Percentiles rank a stretch among this genome's conserved stretches.
These are phyloP conservation scores for Varanus salvator DNA, from an alignment of 2,113 vertebrate genomes.

Conservation along the genomic window DNA sequence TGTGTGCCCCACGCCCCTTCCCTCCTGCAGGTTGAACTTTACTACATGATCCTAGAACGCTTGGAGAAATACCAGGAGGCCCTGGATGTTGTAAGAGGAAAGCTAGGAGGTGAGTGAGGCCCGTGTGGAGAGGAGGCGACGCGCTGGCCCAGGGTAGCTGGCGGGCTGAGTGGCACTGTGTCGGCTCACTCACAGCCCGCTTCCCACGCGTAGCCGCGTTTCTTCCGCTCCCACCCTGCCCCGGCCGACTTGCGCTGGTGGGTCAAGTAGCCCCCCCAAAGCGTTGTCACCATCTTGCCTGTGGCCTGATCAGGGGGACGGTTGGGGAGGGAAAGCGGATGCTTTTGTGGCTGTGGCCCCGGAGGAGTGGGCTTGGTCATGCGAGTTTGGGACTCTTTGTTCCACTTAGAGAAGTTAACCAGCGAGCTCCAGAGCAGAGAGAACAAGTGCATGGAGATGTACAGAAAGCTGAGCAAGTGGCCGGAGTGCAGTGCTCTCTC, in stretches of 20 bases:
- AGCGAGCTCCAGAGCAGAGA: conserved; percentile 97
- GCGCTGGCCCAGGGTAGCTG: neutral
- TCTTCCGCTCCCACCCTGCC: neutral
- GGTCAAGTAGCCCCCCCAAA: neutral
- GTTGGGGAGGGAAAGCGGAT: neutral
- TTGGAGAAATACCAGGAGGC: conserved; percentile 95
- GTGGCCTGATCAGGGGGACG: too few species aligned
- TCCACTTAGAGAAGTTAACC: conserved; percentile 92
- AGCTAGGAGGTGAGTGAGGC: conserved; percentile 87
- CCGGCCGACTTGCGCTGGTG: neutral
- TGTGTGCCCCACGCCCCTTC: conserved; percentile 29
- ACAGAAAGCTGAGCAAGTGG: conserved; percentile 91
- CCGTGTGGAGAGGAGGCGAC: neutral
- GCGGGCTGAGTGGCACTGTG: neutral
- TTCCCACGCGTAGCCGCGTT: neutral
- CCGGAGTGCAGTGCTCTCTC: conserved; percentile 95
- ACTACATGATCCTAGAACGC: conserved; percentile 97
- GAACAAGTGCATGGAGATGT: conserved; percentile 96
- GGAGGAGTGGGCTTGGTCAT: conserved; percentile 17
- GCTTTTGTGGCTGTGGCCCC: neutral
- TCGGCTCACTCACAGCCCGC: neutral
- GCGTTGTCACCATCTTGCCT: neutral
- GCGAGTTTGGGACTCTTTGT: conserved; percentile 44
- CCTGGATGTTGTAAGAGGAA: conserved; percentile 93
- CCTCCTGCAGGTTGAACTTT: conserved; percentile 88